phyloP scores from a whole-genome alignment of 2,888 invertebrate genomes.

The Uloborus plumipes region DNA sequence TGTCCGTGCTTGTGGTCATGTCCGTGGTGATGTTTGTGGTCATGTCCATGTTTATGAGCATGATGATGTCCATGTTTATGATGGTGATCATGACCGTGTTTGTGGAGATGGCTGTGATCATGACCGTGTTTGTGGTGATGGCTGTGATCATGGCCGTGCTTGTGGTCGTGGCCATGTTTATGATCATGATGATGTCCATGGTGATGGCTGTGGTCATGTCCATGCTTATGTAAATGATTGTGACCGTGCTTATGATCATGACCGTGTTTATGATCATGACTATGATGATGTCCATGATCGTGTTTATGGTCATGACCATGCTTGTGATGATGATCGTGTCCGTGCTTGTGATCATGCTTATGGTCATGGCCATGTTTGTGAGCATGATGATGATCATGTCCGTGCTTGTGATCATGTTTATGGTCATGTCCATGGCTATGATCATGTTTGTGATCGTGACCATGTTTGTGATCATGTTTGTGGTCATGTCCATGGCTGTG shows the following conservation, averaged over 20 bases:
- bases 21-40: conserved; percentile 22
- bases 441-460: conserved; percentile 15
- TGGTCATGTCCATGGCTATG: conserved; percentile 35
- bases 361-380: conserved; percentile 31
- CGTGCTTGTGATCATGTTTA: conserved; percentile 27
- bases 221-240: conserved; percentile 4
- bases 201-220: conserved; percentile 16
- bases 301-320: conserved; percentile 40
- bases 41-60: conserved; percentile 11
- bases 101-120: conserved; percentile 18
- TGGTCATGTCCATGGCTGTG: conserved; percentile 35
- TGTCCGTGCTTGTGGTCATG: conserved; percentile 26
- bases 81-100: conserved; percentile 15
- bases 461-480: conserved; percentile 33
- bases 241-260: conserved; percentile 26
- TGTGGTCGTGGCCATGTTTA: conserved; percentile 17
- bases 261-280: conserved; percentile 9
- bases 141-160: conserved; percentile 17
- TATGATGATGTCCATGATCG: conserved; percentile 8
- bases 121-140: conserved; percentile 21
- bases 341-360: conserved; percentile 29
- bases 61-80: conserved; percentile 22
- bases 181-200: conserved; percentile 23
- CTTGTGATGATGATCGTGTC: conserved; percentile 24
- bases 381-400: conserved; percentile 21